A percentile compares a stretch with the other conserved stretches of the same genome.
phyloP scores from a whole-genome alignment of 2,113 vertebrate species.

The Ranitomeya imitator region DNA sequence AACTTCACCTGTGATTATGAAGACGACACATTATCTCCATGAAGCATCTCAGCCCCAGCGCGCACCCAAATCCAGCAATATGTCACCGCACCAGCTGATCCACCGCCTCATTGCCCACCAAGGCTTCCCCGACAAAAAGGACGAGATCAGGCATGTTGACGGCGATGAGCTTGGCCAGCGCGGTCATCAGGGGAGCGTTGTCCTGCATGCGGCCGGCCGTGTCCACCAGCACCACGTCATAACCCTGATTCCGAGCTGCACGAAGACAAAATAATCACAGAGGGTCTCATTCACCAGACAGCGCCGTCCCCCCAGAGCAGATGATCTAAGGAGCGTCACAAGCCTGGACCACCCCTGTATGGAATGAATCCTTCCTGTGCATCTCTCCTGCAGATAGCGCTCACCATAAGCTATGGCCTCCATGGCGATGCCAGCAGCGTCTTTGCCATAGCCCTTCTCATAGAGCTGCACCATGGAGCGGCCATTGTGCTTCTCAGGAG shows the following conservation, averaged over 20 bases:
- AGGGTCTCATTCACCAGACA: not conserved
- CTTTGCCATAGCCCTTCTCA: slow-evolving; percentile 97
- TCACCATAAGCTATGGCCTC: slow-evolving; percentile 94
- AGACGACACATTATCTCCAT: not conserved
- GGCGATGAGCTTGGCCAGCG: slow-evolving; percentile 93
- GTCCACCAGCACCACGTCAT: slow-evolving; percentile 97
- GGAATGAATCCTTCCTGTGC: too few relatives aligned
- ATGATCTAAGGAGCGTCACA: too few relatives aligned
- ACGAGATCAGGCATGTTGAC: slow-evolving; percentile 95
- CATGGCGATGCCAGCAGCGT: slow-evolving; percentile 96
- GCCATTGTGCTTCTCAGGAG: slow-evolving; percentile 81
- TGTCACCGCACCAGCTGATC: slow-evolving; percentile 92
- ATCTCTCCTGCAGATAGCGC: not conserved
- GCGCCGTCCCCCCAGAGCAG: too few relatives aligned
- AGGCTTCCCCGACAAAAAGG: slow-evolving; percentile 94
- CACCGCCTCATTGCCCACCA: slow-evolving; percentile 96
- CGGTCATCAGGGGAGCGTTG: slow-evolving; percentile 94
- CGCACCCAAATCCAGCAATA: not conserved
- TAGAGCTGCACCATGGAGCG: slow-evolving; percentile 88
- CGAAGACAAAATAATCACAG: rapidly evolving
- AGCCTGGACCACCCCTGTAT: too few relatives aligned
- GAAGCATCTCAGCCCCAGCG: too few relatives aligned
- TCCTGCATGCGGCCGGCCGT: slow-evolving; percentile 99
- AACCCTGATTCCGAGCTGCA: slow-evolving; percentile 90
- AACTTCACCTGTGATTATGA: slow-evolving; percentile 86